Base-by-base conservation (phyloP, 2,113 vertebrate genomes). In the Toxostoma redivivum region DNA sequence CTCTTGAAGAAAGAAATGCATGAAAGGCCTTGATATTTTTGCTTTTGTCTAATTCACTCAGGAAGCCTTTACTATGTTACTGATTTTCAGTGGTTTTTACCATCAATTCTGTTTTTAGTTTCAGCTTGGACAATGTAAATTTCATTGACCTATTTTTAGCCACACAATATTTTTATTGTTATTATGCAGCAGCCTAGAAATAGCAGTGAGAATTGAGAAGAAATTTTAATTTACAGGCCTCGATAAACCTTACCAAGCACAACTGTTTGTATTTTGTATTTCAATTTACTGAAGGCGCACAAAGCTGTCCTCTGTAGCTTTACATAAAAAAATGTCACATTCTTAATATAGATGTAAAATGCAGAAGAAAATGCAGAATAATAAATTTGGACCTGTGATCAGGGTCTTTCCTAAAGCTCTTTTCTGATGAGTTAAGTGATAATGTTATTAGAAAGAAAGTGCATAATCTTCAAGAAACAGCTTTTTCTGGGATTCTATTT, bases 151-250 rank as follows among this genome's bases (percentile, higher is more conserved):
- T 88, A 37, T 93, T 92, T 95, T 70, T 72, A 86, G 8, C 23
- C n/a, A 79, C n/a, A 85, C 25, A 51, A 57, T 25, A 40, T 19
- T 60, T 81, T 45, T 79, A 22, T 69, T 40, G 30, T 80, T 78
- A 45, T 30, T 22, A 9, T 24, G 57, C 60, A 50, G 47, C 24
- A 89, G 38, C 20, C 20, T 53, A 74, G 66, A 40, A 64, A 53
- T 37, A 84, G 33, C 71, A 82, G 27, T 13, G 67, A 53, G 62
- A 93, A 66, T 69, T 79, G 58, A 80, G 37, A 40, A 65, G 54
- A 70, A 83, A 60, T 82, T 74, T 83, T 94, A 78, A 81, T 92
- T 84, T 93, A 82, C 38, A 47, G 17, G 47, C 33, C 77, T 66
- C 20, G 9, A 80, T 88, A 79, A 91, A 71, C 30, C 47, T 74